Evolutionary conservation across 2,113 vertebrate genomes (phyloP).

Genomic region (Alosa alosa): DNA sequence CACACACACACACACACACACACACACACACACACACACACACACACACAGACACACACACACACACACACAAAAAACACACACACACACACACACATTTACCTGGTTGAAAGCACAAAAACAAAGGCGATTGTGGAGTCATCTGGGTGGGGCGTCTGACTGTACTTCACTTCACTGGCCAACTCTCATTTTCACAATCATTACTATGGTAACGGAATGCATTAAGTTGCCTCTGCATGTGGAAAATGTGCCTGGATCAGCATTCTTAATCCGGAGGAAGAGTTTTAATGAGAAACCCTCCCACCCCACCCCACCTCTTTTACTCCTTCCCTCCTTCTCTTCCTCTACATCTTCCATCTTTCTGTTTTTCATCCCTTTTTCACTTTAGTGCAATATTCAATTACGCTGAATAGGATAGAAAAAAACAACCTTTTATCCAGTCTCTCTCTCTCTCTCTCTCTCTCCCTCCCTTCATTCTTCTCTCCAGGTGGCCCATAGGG

Average conservation of each 20-base stretch:
- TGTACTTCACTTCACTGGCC: slow-evolving; percentile 28
- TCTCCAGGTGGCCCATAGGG: slow-evolving; percentile 44
- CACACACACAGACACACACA: background rate
- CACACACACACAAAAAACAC: slow-evolving; percentile 30
- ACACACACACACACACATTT: slow-evolving; percentile 39
- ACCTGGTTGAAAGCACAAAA: background rate
- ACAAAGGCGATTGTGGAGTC: background rate
- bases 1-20: background rate
- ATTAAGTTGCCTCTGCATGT: slow-evolving; percentile 55
- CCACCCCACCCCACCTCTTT: background rate
- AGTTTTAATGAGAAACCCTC: slow-evolving; percentile 60
- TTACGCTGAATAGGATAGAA: slow-evolving; percentile 50
- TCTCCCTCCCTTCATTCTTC: background rate
- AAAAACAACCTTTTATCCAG: background rate
- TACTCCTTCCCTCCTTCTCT: background rate
- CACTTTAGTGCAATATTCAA: slow-evolving; percentile 63
- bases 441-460: background rate
- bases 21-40: background rate
- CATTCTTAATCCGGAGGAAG: slow-evolving; percentile 57
- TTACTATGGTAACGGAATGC: slow-evolving; percentile 57
- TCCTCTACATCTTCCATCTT: background rate
- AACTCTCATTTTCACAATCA: slow-evolving; percentile 56
- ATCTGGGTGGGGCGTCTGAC: background rate
- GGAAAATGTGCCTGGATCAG: slow-evolving; percentile 61
- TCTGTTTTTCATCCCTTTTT: slow-evolving; percentile 27